phyloP scores from a whole-genome alignment of 1,140 invertebrate species.

The Nephotettix cincticeps region DNA sequence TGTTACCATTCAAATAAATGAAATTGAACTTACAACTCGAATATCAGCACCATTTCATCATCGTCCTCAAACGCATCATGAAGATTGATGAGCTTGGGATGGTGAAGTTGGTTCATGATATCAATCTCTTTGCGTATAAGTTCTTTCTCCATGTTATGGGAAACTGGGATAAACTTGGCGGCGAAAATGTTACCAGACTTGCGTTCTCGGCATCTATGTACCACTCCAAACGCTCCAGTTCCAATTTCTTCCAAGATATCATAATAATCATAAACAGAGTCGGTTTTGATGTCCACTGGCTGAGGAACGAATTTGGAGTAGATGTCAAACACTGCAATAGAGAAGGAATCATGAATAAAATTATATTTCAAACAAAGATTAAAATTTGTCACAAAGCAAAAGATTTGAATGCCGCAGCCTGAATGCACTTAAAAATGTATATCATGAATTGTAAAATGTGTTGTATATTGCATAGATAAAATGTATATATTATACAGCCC shows the following conservation, averaged over 20 bases:
- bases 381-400: too few species aligned
- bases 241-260: constrained; percentile 99
- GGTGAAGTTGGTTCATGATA: constrained; percentile 98
- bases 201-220: constrained; percentile 94
- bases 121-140: constrained; percentile 98
- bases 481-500: too few species aligned
- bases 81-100: constrained; percentile 95
- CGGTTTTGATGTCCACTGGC: constrained; percentile 92
- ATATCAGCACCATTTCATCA: constrained; percentile 98
- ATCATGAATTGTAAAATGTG: too few species aligned
- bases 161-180: constrained; percentile 98
- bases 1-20: constrained; percentile 19
- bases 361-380: not conserved
- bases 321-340: constrained; percentile 82
- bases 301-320: constrained; percentile 97
- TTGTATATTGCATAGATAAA: too few species aligned
- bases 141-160: constrained; percentile 94
- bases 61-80: constrained; percentile 99
- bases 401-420: too few species aligned
- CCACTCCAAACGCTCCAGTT: constrained; percentile 97
- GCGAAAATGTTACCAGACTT: constrained; percentile 96
- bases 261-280: constrained; percentile 96
- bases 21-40: constrained; percentile 89
- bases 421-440: too few species aligned
- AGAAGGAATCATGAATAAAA: constrained; percentile 23